A percentile compares a stretch with the other conserved stretches of the same genome.
Conservation (phyloP, 2,797 vertebrate genomes). For the Acropternis orthonyx region DNA sequence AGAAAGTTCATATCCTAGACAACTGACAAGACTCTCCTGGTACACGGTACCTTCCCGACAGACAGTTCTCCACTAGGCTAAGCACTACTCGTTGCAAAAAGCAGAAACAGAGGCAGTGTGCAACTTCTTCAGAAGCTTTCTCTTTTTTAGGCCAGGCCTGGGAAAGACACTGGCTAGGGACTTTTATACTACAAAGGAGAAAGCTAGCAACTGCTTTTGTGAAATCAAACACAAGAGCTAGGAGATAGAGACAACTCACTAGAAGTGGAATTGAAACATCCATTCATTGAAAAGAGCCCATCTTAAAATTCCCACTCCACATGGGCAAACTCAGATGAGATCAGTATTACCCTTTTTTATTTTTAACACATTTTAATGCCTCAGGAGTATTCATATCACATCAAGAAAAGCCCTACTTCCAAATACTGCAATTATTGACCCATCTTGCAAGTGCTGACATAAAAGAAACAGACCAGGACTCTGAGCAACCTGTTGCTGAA, state of each 20-base stretch:
- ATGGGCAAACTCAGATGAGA: neutral
- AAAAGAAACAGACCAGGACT: neutral
- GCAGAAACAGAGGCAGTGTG: neutral
- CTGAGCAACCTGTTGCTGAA: neutral
- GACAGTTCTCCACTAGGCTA: neutral
- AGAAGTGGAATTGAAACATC: neutral
- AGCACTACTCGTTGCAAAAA: neutral
- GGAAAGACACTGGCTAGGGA: neutral
- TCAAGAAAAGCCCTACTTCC: neutral
- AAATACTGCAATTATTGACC: neutral
- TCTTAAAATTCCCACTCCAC: neutral
- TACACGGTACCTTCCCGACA: neutral
- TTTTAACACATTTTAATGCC: neutral
- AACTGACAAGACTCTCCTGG: neutral
- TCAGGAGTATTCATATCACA: neutral
- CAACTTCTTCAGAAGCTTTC: neutral
- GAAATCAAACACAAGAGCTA: neutral
- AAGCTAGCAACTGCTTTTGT: neutral
- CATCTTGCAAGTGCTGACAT: neutral
- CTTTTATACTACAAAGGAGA: neutral
- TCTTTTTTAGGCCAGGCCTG: neutral
- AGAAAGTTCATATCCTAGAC: accelerated
- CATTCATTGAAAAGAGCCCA: neutral
- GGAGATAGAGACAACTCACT: neutral
- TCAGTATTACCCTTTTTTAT: neutral